Evolutionary conservation across 2,113 vertebrate species (phyloP).

Genomic region (Isichthys henryi): DNA sequence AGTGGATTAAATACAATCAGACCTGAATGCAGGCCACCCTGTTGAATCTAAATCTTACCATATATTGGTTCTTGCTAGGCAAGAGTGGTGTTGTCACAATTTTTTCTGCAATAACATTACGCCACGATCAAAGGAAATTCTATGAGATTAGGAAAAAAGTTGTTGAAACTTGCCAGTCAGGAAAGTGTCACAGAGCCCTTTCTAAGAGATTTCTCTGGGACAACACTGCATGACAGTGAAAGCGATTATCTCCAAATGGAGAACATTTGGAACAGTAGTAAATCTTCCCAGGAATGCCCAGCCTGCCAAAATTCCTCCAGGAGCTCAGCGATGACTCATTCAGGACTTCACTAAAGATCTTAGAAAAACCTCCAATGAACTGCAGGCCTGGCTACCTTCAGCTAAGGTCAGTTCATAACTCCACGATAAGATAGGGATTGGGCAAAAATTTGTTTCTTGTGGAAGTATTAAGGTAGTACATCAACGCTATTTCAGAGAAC

Average conservation of each 20-base stretch:
- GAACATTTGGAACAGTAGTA: not conserved
- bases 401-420: not conserved
- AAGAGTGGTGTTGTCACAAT: not conserved
- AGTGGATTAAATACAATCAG: not conserved
- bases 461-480: not conserved
- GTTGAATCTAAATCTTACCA: not conserved
- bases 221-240: not conserved
- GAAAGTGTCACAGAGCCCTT: not conserved
- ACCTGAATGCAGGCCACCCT: not conserved
- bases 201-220: not conserved
- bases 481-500: not conserved
- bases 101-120: not conserved
- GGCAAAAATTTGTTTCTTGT: not conserved
- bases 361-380: not conserved
- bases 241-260: not conserved
- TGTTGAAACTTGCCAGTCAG: not conserved
- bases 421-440: not conserved
- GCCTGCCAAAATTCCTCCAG: not conserved
- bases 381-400: not conserved
- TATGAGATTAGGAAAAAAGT: not conserved
- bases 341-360: not conserved
- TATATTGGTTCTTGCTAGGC: not conserved
- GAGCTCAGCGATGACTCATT: not conserved
- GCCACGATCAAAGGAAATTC: not conserved
- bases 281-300: not conserved